phyloP scores from a whole-genome alignment of 1,140 invertebrate species.

The Meteorus sp. region DNA sequence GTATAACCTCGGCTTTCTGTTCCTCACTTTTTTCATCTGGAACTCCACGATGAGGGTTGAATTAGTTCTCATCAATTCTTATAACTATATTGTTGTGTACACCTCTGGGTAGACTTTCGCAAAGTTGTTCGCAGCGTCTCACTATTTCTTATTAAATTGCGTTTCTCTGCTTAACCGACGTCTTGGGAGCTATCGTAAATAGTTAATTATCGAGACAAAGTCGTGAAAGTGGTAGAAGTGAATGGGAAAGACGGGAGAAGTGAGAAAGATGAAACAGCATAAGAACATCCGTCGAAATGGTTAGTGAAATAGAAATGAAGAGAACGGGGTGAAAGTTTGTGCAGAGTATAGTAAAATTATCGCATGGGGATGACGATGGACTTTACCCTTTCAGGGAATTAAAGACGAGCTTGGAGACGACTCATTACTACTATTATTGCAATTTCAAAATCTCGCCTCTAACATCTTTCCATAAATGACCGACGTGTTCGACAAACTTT shows the following conservation, averaged over 20 bases:
- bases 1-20: too few species aligned
- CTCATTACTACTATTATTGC: constrained; percentile 15
- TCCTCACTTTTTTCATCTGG: background rate
- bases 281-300: background rate
- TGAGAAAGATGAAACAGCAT: too few species aligned
- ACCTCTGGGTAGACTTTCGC: background rate
- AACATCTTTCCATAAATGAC: constrained; percentile 6
- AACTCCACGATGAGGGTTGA: background rate
- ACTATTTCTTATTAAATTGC: too few species aligned
- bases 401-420: constrained; percentile 7
- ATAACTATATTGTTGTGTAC: background rate
- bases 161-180: constrained; percentile 1
- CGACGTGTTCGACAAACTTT: constrained; percentile 12
- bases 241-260: too few species aligned
- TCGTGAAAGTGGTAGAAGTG: background rate
- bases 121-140: constrained; percentile 14
- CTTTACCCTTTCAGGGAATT: constrained; percentile 17
- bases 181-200: constrained; percentile 19
- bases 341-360: background rate
- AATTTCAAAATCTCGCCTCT: constrained; percentile 2
- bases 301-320: background rate
- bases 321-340: background rate
- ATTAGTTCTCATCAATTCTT: constrained; percentile 6
- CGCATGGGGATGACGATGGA: constrained; percentile 8
- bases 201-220: constrained; percentile 10